phyloP scores from a whole-genome alignment of 2,888 invertebrate species.

The Suillia variegata region DNA sequence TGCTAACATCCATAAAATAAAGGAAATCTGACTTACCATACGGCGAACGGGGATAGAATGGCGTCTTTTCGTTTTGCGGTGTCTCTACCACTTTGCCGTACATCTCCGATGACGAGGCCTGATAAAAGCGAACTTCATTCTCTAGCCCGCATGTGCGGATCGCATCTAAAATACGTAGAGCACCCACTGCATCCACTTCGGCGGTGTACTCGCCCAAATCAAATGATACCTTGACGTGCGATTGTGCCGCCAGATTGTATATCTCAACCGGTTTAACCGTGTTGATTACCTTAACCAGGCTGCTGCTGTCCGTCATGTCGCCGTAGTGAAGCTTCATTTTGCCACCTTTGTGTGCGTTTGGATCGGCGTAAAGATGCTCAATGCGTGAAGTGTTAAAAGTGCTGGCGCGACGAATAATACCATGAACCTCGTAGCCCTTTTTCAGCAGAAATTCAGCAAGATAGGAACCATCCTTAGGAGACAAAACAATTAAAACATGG shows the following conservation, averaged over 20 bases:
- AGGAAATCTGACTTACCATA: conserved; percentile 72
- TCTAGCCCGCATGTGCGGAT: conserved; percentile 87
- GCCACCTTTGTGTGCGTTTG: conserved; percentile 84
- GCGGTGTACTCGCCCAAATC: conserved; percentile 99
- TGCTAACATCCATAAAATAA: background rate
- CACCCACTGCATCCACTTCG: conserved; percentile 96
- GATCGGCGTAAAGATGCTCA: conserved; percentile 93
- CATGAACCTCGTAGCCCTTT: conserved; percentile 95
- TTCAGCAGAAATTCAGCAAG: conserved; percentile 89
- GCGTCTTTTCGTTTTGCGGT: conserved; percentile 92
- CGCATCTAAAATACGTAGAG: conserved; percentile 87
- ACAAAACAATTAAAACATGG: too few species aligned
- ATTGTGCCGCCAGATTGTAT: conserved; percentile 98
- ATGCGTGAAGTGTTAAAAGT: conserved; percentile 97
- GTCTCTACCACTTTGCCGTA: conserved; percentile 92
- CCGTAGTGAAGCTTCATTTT: conserved; percentile 96
- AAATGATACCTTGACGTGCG: conserved; percentile 98
- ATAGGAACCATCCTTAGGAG: conserved; percentile 93
- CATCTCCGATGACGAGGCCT: conserved; percentile 94
- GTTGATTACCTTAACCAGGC: conserved; percentile 83
- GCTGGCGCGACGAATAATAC: conserved; percentile 91
- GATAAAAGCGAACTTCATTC: conserved; percentile 84
- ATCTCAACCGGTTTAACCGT: conserved; percentile 81
- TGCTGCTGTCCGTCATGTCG: conserved; percentile 97
- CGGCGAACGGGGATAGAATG: conserved; percentile 95